A percentile compares a stretch with the other conserved stretches of the same genome.
Conservation (phyloP, 2,797 vertebrate species). For the Emys orbicularis region DNA sequence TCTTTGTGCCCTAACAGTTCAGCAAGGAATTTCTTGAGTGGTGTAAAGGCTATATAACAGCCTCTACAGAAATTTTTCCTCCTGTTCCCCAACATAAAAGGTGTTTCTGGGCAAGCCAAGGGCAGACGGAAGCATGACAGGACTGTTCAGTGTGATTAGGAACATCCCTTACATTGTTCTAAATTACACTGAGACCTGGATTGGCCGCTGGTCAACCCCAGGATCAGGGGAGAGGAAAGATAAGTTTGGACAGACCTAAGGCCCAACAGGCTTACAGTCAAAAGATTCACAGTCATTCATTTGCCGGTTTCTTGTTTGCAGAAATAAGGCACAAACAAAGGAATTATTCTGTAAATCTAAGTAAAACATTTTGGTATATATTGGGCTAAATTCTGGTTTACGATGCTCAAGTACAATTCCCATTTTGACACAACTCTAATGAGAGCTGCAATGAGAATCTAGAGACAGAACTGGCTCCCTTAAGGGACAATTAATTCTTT, state of each 20-base stretch:
- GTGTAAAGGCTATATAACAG: not conserved
- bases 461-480: not conserved
- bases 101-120: not conserved
- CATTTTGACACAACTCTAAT: not conserved
- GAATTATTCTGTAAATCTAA: not conserved
- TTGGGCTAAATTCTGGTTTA: not conserved
- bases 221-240: not conserved
- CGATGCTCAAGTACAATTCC: not conserved
- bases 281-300: not conserved
- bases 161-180: not conserved
- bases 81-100: not conserved
- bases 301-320: not conserved
- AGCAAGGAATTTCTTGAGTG: not conserved
- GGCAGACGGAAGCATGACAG: not conserved
- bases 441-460: not conserved
- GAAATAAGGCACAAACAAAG: not conserved
- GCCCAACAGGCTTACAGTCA: not conserved
- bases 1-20: not conserved
- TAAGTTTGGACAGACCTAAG: not conserved
- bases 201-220: not conserved
- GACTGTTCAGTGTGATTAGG: not conserved
- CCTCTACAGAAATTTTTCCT: not conserved
- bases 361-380: not conserved
- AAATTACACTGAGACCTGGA: not conserved
- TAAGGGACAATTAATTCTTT: not conserved